These are phyloP conservation scores for Ploceus nigricollis DNA, from an alignment of 2,113 vertebrate species.

Conservation along the genomic window DNA sequence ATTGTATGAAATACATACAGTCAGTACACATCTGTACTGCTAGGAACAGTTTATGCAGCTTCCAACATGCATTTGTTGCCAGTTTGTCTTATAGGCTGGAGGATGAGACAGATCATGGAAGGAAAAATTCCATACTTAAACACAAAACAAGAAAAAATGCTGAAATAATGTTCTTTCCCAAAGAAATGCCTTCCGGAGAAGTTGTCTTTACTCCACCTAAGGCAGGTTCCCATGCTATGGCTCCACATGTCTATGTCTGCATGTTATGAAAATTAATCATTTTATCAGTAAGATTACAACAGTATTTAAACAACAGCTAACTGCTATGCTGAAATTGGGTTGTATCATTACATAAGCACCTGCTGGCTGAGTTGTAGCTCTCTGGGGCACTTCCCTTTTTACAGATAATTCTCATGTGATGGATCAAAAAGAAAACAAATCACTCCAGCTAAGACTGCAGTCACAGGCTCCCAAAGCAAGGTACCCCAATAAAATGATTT, in stretches of 20 bases:
- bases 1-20: not conserved
- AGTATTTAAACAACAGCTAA: not conserved
- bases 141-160: not conserved
- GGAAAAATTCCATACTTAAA: not conserved
- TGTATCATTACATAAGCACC: not conserved
- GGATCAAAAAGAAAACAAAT: not conserved
- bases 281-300: slow-evolving; percentile 25
- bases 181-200: not conserved
- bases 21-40: not conserved
- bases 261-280: not conserved
- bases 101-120: not conserved
- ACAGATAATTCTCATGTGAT: not conserved
- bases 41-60: not conserved
- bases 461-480: not conserved
- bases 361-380: not conserved
- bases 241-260: not conserved
- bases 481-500: not conserved
- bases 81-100: not conserved
- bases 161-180: not conserved
- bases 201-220: not conserved
- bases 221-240: not conserved
- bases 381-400: not conserved
- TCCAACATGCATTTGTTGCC: not conserved
- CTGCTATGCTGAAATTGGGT: not conserved
- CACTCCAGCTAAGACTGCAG: not conserved